Percentiles rank a stretch among this genome's conserved stretches.
These are phyloP conservation scores for Diloba caeruleocephala DNA, from an alignment of 2,888 invertebrate genomes.

Conservation along the genomic window DNA sequence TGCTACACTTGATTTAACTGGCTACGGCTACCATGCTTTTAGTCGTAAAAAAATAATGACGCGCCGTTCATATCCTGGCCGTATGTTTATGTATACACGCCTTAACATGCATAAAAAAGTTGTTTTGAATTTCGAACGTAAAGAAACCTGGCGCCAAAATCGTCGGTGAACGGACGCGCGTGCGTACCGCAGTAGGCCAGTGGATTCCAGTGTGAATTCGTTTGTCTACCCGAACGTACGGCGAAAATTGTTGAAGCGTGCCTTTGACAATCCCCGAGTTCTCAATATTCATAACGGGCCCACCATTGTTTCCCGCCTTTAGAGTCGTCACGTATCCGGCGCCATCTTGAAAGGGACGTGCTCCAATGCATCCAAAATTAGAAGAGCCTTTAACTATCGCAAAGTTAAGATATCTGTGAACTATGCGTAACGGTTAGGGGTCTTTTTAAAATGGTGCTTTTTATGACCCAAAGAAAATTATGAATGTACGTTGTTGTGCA, in stretches of 20 bases:
- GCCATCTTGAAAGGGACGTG: conserved; percentile 85
- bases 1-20: neutral
- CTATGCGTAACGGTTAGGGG: conserved; percentile 57
- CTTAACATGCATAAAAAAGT: conserved; percentile 56
- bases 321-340: conserved; percentile 83
- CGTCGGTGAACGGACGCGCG: conserved; percentile 49
- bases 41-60: conserved; percentile 20
- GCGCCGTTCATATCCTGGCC: conserved; percentile 31
- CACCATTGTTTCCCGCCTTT: conserved; percentile 82
- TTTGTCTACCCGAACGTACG: conserved; percentile 62
- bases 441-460: conserved; percentile 70
- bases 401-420: conserved; percentile 45
- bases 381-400: conserved; percentile 65
- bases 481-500: conserved; percentile 74
- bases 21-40: neutral
- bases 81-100: conserved; percentile 30
- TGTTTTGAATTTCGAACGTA: conserved; percentile 66
- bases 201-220: conserved; percentile 68
- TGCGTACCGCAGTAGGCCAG: conserved; percentile 71
- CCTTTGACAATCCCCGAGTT: conserved; percentile 73
- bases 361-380: conserved; percentile 71
- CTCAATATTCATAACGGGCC: conserved; percentile 86
- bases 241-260: conserved; percentile 75
- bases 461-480: conserved; percentile 85
- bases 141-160: conserved; percentile 67